Conservation (phyloP, 2,113 vertebrate genomes). For the Leuciscus idus region DNA sequence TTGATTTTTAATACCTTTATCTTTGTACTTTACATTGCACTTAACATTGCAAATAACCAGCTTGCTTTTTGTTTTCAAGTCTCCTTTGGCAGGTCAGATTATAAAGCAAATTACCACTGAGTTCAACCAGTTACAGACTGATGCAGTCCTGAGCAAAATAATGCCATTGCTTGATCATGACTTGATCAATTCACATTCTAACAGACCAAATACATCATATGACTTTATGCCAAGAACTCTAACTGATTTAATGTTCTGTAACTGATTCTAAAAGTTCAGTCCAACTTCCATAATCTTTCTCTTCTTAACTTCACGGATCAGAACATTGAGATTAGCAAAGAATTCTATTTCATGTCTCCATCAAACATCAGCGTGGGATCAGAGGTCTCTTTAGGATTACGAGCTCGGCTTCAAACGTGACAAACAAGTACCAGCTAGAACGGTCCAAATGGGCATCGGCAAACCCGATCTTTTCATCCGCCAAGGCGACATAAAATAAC, state of each 20-base stretch:
- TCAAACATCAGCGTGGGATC: conserved; percentile 46
- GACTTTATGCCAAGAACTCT: not conserved
- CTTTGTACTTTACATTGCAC: no score
- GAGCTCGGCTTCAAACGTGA: conserved; percentile 44
- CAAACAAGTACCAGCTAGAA: conserved; percentile 17
- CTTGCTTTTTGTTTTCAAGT: not conserved
- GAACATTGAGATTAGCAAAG: conserved; percentile 30
- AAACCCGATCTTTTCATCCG: not conserved
- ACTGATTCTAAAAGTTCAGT: conserved; percentile 29
- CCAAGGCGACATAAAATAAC: conserved; percentile 11
- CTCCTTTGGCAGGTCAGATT: not conserved
- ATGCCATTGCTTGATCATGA: not conserved
- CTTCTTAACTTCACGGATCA: conserved; percentile 46
- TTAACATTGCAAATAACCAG: not conserved
- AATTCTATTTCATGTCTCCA: conserved; percentile 57
- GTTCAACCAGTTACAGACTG: not conserved
- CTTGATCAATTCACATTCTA: not conserved
- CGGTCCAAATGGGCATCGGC: conserved; percentile 24
- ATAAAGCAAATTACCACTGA: not conserved
- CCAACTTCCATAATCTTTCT: conserved; percentile 35
- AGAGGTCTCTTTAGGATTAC: conserved; percentile 32
- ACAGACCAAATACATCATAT: no score
- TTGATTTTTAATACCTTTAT: not conserved
- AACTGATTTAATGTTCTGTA: conserved; percentile 20
- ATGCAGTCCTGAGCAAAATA: not conserved